These are phyloP conservation scores for Syngnathus rostellatus DNA, from an alignment of 2,797 vertebrate genomes.

Conservation along the genomic window DNA sequence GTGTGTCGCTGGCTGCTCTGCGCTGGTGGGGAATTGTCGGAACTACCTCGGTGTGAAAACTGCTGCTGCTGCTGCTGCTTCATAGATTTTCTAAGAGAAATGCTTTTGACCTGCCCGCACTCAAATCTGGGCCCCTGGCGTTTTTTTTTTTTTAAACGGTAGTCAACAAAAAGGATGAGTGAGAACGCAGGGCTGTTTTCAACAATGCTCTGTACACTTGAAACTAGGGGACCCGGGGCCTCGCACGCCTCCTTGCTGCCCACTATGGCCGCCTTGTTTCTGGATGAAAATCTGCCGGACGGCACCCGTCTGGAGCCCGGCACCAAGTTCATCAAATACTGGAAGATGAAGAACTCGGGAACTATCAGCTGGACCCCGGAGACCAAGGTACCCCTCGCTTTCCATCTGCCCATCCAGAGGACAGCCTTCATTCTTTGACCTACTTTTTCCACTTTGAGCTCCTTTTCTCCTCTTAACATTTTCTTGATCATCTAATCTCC, in stretches of 20 bases:
- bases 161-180: constrained; percentile 65
- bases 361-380: constrained; percentile 89
- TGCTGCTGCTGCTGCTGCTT: constrained; percentile 70
- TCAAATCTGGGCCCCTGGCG: constrained; percentile 57
- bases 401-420: constrained; percentile 40
- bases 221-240: constrained; percentile 79
- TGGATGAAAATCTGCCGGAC: constrained; percentile 98
- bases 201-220: constrained; percentile 72
- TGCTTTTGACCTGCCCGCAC: constrained; percentile 71
- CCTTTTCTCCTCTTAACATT: constrained; percentile 41
- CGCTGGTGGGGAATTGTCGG: constrained; percentile 72
- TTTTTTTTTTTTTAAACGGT: constrained; percentile 63
- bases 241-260: constrained; percentile 84
- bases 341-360: constrained; percentile 96
- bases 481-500: not conserved
- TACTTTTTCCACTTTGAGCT: constrained; percentile 39
- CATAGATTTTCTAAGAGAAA: constrained; percentile 70
- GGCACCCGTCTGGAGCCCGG: constrained; percentile 88
- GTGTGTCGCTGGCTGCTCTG: constrained; percentile 74
- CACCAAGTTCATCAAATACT: constrained; percentile 96
- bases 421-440: constrained; percentile 35
- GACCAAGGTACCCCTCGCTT: constrained; percentile 80
- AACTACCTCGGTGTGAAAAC: constrained; percentile 78
- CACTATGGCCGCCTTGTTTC: constrained; percentile 89
- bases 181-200: constrained; percentile 66